Conservation (phyloP, 92 coral and sea anemone species). For the Porites cylindrica region DNA sequence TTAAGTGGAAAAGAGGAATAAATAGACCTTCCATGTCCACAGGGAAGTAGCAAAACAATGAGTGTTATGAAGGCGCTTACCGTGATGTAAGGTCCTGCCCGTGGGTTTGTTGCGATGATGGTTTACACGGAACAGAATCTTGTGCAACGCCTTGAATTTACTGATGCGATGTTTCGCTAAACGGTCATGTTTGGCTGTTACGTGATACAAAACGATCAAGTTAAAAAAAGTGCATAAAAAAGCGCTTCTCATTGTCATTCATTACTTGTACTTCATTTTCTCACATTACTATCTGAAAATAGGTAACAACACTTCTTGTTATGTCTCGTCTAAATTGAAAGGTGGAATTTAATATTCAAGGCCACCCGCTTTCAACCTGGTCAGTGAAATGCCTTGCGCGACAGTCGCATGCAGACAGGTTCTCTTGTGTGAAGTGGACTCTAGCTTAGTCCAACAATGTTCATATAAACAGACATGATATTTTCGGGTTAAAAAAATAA, state of each 20-base stretch:
- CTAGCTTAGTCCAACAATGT: no score
- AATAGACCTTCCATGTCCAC: no score
- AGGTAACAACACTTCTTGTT: slow-evolving; percentile 1
- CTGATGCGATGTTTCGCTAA: background rate
- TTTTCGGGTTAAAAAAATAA: no score
- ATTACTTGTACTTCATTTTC: background rate
- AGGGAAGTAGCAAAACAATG: background rate
- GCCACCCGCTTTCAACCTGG: slow-evolving; percentile 40
- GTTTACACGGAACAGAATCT: slow-evolving; percentile 1
- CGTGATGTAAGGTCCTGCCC: background rate
- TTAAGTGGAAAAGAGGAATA: background rate
- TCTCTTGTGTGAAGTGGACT: background rate
- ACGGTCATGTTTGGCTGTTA: background rate
- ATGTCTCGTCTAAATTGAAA: background rate
- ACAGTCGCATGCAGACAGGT: background rate
- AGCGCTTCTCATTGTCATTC: slow-evolving; percentile 4
- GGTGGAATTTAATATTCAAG: slow-evolving; percentile 18
- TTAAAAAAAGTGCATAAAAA: slow-evolving; percentile 3
- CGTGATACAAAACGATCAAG: background rate
- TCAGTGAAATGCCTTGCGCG: slow-evolving; percentile 20
- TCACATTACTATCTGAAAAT: no score
- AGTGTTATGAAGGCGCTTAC: background rate
- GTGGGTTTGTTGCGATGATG: background rate
- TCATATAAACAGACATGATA: no score
- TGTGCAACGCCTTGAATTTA: background rate